phyloP scores from a whole-genome alignment of 2,888 invertebrate species.

The Polymixis lichenea region DNA sequence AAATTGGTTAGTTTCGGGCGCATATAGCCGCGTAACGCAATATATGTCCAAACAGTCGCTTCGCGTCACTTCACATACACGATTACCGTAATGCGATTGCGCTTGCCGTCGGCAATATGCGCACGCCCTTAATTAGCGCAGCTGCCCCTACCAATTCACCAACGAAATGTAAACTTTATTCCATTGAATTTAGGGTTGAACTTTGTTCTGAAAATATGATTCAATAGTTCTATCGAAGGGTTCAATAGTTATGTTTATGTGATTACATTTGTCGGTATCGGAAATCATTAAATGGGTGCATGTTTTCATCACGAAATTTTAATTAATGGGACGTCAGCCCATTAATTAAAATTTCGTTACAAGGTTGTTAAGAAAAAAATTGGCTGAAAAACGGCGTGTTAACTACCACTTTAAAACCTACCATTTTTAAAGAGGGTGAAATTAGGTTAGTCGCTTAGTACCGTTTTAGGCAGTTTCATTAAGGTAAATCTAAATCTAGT shows the following conservation, averaged over 20 bases:
- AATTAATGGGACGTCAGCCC: slow-evolving; percentile 14
- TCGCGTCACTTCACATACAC: slow-evolving; percentile 78
- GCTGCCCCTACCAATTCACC: slow-evolving; percentile 23
- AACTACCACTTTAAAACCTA: background rate
- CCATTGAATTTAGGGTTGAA: background rate
- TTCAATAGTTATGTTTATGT: slow-evolving; percentile 56
- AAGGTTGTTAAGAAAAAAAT: slow-evolving; percentile 17
- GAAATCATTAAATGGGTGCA: slow-evolving; percentile 45
- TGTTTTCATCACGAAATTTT: slow-evolving; percentile 43
- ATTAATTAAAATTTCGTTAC: too few species aligned
- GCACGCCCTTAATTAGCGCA: slow-evolving; percentile 72
- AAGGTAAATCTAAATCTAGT: background rate
- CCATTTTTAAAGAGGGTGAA: background rate
- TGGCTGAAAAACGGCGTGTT: background rate
- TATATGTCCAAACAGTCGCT: slow-evolving; percentile 53
- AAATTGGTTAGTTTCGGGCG: slow-evolving; percentile 35
- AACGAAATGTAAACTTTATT: slow-evolving; percentile 32
- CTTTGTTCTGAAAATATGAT: slow-evolving; percentile 2
- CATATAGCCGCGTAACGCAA: slow-evolving; percentile 50
- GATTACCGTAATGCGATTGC: slow-evolving; percentile 79
- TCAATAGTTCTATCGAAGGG: slow-evolving; percentile 31
- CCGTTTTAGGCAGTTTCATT: background rate
- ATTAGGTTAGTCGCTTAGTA: background rate
- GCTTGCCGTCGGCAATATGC: slow-evolving; percentile 70
- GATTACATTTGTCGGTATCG: slow-evolving; percentile 56